These are phyloP conservation scores for Neotoxoptera formosana DNA, from an alignment of 1,140 invertebrate species.

Conservation along the genomic window DNA sequence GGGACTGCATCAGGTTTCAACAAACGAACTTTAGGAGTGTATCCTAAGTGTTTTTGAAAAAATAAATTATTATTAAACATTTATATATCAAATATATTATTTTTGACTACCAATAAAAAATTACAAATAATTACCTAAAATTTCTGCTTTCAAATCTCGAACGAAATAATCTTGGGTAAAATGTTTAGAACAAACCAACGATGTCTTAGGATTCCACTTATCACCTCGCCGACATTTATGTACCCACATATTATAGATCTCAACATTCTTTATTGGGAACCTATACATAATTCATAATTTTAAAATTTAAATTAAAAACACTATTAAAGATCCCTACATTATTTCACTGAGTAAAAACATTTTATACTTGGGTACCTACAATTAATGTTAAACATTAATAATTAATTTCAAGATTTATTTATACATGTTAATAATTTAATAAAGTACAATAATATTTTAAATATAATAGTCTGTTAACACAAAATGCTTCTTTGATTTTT, in stretches of 20 bases:
- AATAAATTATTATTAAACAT: too few relatives aligned
- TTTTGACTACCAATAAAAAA: too few relatives aligned
- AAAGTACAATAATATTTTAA: too few relatives aligned
- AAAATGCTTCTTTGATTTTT: too few relatives aligned
- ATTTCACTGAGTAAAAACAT: too few relatives aligned
- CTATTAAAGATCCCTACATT: too few relatives aligned
- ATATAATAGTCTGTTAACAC: too few relatives aligned
- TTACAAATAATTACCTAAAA: background rate
- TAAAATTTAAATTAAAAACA: background rate
- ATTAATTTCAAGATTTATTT: too few relatives aligned
- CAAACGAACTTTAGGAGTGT: background rate
- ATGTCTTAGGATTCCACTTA: background rate
- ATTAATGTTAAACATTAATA: too few relatives aligned
- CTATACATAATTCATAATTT: background rate
- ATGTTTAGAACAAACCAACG: background rate
- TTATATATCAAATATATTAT: too few relatives aligned
- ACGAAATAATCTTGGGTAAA: background rate
- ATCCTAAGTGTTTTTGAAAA: background rate
- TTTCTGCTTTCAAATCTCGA: background rate
- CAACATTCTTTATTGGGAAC: background rate
- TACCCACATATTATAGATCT: background rate
- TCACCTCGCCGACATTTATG: background rate
- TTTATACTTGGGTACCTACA: too few relatives aligned
- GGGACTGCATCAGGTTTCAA: background rate
- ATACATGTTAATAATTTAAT: too few relatives aligned